Evolutionary conservation across 2,797 vertebrate genomes (phyloP).

Genomic region (Pelobates cultripes): DNA sequence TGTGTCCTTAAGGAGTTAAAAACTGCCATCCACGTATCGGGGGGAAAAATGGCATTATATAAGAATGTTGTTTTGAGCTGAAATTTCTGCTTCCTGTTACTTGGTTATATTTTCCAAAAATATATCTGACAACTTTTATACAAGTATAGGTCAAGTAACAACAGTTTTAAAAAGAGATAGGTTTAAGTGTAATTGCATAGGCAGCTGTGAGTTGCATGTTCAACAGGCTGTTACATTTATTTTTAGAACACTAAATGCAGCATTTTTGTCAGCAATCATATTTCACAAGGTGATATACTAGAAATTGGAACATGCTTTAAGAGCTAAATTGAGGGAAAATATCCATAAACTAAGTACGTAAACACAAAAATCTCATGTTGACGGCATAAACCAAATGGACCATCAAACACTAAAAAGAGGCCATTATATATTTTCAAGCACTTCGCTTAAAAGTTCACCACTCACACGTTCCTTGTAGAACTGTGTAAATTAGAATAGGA

Average conservation of each 20-base stretch:
- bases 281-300: too few relatives aligned
- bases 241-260: background rate
- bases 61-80: background rate
- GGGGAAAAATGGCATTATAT: background rate
- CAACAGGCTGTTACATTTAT: background rate
- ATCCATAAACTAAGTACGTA: background rate
- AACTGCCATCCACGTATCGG: too few relatives aligned
- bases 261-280: too few relatives aligned
- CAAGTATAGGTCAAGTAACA: too few relatives aligned
- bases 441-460: too few relatives aligned
- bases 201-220: slow-evolving; percentile 21
- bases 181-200: background rate
- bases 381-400: background rate
- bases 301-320: too few relatives aligned
- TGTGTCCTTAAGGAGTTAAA: too few relatives aligned
- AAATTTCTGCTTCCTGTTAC: background rate
- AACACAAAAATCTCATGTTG: background rate
- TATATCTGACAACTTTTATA: background rate
- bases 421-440: too few relatives aligned
- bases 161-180: background rate
- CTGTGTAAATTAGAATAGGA: too few relatives aligned
- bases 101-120: background rate
- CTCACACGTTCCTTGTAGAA: too few relatives aligned
- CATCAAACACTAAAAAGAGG: background rate
- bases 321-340: background rate